Evolutionary conservation across 2,888 invertebrate genomes (phyloP).

Genomic region (Alsophila aescularia): DNA sequence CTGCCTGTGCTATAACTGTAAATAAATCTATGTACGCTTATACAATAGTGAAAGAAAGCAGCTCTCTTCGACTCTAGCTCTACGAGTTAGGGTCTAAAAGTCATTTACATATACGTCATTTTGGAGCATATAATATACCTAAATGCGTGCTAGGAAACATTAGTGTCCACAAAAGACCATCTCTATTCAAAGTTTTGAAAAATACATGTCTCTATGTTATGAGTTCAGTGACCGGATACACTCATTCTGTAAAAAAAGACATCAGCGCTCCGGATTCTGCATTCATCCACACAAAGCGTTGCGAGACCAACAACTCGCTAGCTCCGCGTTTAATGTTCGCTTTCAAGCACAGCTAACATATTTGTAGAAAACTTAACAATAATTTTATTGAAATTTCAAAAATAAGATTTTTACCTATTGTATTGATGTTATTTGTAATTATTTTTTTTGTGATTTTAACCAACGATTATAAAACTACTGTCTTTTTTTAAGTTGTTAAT

Average conservation of each 20-base stretch:
- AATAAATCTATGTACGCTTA: conserved; percentile 27
- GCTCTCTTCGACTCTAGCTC: conserved; percentile 23
- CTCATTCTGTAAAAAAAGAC: conserved; percentile 39
- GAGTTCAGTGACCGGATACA: conserved; percentile 39
- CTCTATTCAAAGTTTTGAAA: conserved; percentile 30
- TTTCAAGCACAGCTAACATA: conserved; percentile 3
- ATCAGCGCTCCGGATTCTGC: conserved; percentile 38
- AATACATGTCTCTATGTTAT: conserved; percentile 28
- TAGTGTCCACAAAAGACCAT: conserved; percentile 31
- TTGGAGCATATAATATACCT: conserved; percentile 24
- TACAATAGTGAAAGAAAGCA: conserved; percentile 22
- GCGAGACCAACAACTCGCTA: conserved; percentile 26
- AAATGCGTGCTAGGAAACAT: conserved; percentile 30
- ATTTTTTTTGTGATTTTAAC: too few relatives aligned
- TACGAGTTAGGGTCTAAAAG: conserved; percentile 23
- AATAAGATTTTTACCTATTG: too few relatives aligned
- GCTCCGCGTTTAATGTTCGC: not conserved
- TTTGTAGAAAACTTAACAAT: not conserved
- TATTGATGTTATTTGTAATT: too few relatives aligned
- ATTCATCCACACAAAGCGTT: conserved; percentile 34
- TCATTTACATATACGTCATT: conserved; percentile 23
- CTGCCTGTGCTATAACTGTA: conserved; percentile 25
- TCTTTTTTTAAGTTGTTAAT: too few relatives aligned
- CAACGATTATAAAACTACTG: too few relatives aligned
- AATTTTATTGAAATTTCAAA: too few relatives aligned